These are phyloP conservation scores for Drosophila bocqueti DNA, from an alignment of 1,140 invertebrate species.

Conservation along the genomic window DNA sequence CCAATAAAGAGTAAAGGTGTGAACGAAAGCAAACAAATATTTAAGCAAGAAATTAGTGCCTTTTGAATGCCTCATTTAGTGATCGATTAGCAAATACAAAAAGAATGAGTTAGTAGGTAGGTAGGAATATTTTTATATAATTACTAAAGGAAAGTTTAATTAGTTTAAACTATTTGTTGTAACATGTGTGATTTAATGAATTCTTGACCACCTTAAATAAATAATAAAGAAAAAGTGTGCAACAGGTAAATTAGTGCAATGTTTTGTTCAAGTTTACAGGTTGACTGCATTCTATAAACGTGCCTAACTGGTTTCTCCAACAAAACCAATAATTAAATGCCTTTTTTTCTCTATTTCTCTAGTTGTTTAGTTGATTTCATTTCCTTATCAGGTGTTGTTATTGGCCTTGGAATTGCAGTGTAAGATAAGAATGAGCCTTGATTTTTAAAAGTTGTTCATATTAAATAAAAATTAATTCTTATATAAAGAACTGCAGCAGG, in stretches of 20 bases:
- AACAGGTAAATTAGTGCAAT: constrained; percentile 14
- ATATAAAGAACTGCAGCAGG: neutral
- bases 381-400: constrained; percentile 23
- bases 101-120: neutral
- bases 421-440: constrained; percentile 13
- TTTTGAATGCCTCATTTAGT: constrained; percentile 15
- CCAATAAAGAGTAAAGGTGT: constrained; percentile 27
- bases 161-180: neutral
- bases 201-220: neutral
- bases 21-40: constrained; percentile 14
- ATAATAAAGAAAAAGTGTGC: neutral
- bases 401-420: constrained; percentile 18
- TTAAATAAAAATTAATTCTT: constrained; percentile 2
- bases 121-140: neutral
- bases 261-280: neutral
- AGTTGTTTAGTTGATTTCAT: constrained; percentile 4
- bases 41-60: neutral
- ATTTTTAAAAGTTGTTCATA: constrained; percentile 4
- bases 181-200: neutral
- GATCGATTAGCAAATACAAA: neutral
- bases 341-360: neutral
- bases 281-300: constrained; percentile 22
- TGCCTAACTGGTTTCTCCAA: constrained; percentile 23
- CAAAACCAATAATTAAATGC: neutral
- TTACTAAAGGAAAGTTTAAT: neutral